Evolutionary conservation across 2,113 vertebrate species (phyloP).

Genomic region (Urocynchramus pylzowi): DNA sequence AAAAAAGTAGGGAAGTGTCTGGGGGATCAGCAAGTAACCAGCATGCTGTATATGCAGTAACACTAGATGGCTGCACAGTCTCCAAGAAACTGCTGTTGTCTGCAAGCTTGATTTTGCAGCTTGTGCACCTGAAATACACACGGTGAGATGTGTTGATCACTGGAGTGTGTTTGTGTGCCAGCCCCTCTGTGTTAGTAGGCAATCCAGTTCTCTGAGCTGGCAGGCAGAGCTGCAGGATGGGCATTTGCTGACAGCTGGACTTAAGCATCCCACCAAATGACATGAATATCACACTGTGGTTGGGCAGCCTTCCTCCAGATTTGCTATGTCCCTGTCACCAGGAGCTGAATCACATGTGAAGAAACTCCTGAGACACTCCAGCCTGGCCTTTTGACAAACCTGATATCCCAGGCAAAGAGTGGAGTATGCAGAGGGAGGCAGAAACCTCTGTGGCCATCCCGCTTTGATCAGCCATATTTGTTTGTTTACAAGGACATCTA

Average conservation of each 20-base stretch:
- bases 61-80: conserved; percentile 30
- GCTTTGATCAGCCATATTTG: background rate
- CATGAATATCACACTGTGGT: background rate
- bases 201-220: background rate
- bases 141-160: background rate
- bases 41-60: background rate
- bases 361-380: background rate
- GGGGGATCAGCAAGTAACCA: background rate
- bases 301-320: background rate
- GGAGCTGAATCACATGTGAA: background rate
- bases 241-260: background rate
- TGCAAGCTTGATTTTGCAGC: background rate
- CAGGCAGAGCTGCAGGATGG: background rate
- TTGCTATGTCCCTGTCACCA: background rate
- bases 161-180: background rate
- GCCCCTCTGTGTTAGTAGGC: background rate
- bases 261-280: background rate
- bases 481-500: background rate
- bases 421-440: background rate
- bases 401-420: background rate
- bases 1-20: background rate
- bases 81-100: background rate
- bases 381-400: background rate
- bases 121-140: background rate
- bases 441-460: background rate